Conservation (phyloP, 2,888 invertebrate species). For the Gasteruption jaculator region DNA sequence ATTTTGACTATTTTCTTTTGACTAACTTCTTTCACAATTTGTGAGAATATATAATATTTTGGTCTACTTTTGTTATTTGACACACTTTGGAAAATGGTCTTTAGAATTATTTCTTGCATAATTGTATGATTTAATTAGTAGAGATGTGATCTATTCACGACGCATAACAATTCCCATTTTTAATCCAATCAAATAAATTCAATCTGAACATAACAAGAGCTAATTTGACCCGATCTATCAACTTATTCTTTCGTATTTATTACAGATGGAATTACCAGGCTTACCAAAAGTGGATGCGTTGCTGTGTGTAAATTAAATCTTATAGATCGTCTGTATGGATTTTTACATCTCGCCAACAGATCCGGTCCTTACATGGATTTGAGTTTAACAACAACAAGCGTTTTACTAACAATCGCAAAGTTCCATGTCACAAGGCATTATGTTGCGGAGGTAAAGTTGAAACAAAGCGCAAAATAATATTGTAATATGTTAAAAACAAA, state of each 20-base stretch:
- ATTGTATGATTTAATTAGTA: too few species aligned
- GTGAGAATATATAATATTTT: conserved; percentile 2
- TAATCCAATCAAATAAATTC: too few species aligned
- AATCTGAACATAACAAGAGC: too few species aligned
- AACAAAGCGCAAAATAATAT: too few species aligned
- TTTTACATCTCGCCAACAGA: conserved; percentile 52
- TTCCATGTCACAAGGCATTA: conserved; percentile 59
- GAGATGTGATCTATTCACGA: too few species aligned
- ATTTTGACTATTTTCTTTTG: not conserved
- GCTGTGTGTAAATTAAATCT: conserved; percentile 41
- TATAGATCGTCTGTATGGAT: conserved; percentile 46
- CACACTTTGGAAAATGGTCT: too few species aligned
- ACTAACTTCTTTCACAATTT: not conserved
- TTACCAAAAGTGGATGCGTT: conserved; percentile 43
- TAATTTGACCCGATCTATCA: conserved; percentile 3
- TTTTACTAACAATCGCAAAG: conserved; percentile 66
- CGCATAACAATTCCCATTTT: too few species aligned
- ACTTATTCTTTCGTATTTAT: conserved; percentile 21
- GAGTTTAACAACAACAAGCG: conserved; percentile 55
- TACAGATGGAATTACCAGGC: conserved; percentile 50
- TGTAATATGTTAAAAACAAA: too few species aligned
- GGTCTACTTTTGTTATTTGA: too few species aligned
- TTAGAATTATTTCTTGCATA: too few species aligned
- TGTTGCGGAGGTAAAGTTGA: conserved; percentile 62
- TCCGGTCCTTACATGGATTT: conserved; percentile 61